Evolutionary conservation across 1,140 invertebrate species (phyloP), one percentile per base, ranked within the genome.

Genomic region (Drosophila subpulchrella): DNA sequence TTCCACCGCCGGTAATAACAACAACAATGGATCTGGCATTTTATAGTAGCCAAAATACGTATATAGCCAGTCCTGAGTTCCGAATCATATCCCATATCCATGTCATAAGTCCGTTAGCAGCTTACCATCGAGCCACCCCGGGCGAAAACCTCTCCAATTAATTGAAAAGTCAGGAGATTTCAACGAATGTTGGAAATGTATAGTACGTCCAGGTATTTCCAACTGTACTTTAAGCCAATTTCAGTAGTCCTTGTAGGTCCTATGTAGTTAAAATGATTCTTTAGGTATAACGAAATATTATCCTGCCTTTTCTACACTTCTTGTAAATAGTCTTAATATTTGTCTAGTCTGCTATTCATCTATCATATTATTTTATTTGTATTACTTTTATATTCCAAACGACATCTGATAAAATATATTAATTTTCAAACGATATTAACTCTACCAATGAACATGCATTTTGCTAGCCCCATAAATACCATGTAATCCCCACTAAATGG

Each of bases 1-100:
- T 50, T 32, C 79, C 78, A 78, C 81, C 81, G 75, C 75, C 79
- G 79, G 75, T 73, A 77, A 81, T 82, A 82, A 76, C 73, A 88
- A 77, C 70, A 80, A 62, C 78, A 80, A 78, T 78, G 75, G 50
- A 73, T 60, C 38, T 20, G 56, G 75, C 63, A 85, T 77, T 77
- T 80, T 85, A 83, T 83, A 82, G 62, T 61, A 76, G 39, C 48
- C 15, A 0, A 11, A 20, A 15, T 6, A 30, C 48, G 11, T 15
- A 51, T 34, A 11, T 15, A 48, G 13, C 6, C 7, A 20, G 10
- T 46, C 17, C 15, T 46, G 15, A 46, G 11, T 24, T 15, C 10
- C 47, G 32, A 27, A 36, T 12, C 56, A 36, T 38, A 48, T 34
- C 24, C 44, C 62, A 38, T 55, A 56, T 56, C 38, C 38, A 42